A percentile compares a stretch with the other conserved stretches of the same genome.
Conservation (phyloP, 2,888 invertebrate species). For the Aproaerema taeniolella region DNA sequence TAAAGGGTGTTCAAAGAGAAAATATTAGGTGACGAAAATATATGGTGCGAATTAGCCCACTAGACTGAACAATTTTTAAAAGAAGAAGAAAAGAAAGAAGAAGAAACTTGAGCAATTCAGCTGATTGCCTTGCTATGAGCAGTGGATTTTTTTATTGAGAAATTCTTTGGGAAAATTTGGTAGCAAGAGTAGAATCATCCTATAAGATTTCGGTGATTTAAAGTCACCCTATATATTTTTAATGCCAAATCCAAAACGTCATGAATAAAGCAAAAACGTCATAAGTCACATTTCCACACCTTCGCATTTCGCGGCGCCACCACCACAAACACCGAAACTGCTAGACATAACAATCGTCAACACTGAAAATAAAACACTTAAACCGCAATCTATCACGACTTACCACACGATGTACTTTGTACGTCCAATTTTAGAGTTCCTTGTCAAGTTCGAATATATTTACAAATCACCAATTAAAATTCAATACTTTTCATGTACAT, state of each 20-base stretch:
- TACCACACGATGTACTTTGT: conserved; percentile 20
- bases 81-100: too few species aligned
- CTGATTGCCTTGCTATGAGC: too few species aligned
- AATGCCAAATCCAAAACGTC: conserved; percentile 11
- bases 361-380: conserved; percentile 63
- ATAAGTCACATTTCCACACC: conserved; percentile 38
- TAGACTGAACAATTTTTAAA: too few species aligned
- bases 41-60: too few species aligned
- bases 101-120: too few species aligned
- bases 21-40: too few species aligned
- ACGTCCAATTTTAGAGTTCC: conserved; percentile 19
- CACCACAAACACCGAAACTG: too few species aligned
- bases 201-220: not conserved
- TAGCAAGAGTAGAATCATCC: not conserved
- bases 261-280: conserved; percentile 21
- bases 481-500: too few species aligned
- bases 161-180: not conserved
- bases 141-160: too few species aligned
- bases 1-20: too few species aligned
- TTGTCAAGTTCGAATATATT: not conserved
- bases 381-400: conserved; percentile 47
- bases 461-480: too few species aligned
- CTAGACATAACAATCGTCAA: conserved; percentile 56
- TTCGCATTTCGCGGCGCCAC: conserved; percentile 43
- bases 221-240: not conserved